Base-by-base conservation (phyloP, 2,113 vertebrate genomes). In the Lichenostomus cassidix region DNA sequence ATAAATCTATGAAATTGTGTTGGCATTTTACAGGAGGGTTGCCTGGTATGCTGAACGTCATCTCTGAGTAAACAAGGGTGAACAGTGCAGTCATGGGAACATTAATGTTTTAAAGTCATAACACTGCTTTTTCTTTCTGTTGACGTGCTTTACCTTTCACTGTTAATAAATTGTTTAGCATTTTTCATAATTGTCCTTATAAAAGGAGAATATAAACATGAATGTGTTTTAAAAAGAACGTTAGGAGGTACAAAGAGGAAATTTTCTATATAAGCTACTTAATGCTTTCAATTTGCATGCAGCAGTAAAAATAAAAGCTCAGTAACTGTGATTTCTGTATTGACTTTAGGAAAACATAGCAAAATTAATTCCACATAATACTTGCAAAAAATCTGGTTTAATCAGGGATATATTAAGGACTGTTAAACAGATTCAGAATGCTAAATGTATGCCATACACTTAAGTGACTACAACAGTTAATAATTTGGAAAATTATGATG, bases 261-360 rank as follows among this genome's bases (percentile, higher is more conserved):
- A 64, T 96, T 92, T 76, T 75, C 70, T 92, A 60, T 96, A 84
- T 93, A 81, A 96, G 55, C 64, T 87, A 69, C 70, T 94, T 97
- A 96, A 87, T 23, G 13, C 78, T 92, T 95, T 97, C 80, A 93
- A 47, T 96, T 94, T 96, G 42, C 76, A 94, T 47, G 53, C 78
- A 80, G 91, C 39, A 84, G 28, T 94, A 94, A 94, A 94, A 87
- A 73, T 65, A 94, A 95, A 96, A 95, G 37, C 55, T 93, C 35
- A 68, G 58, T 83, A 91, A 89, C 53, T 92, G n/a, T 82, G n/a
- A 91, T 92, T 95, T 91, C 62, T 95, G 80, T 89, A 39, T 79
- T 87, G 41, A 46, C 56, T 63, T 97, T 75, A 74, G 65, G 80
- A 95, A 97, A 95, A 94, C 49, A 90, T 93, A 88, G 55, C 69